These are phyloP conservation scores for Ochropleura plecta DNA, from an alignment of 2,888 invertebrate species.

Conservation along the genomic window DNA sequence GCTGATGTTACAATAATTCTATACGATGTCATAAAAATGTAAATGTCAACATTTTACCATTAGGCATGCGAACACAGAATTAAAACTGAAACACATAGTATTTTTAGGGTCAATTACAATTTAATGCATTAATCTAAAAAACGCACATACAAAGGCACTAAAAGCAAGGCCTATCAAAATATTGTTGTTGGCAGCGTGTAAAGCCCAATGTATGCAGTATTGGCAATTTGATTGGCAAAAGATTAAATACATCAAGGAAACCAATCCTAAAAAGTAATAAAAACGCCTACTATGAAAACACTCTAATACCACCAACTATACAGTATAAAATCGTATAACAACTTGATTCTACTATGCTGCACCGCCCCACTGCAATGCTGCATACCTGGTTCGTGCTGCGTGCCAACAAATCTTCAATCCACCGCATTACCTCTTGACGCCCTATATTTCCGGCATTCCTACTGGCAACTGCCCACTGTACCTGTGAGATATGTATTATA, in stretches of 20 bases:
- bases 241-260: slow-evolving; percentile 1
- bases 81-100: too few relatives aligned
- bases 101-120: too few relatives aligned
- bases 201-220: background rate
- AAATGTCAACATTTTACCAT: too few relatives aligned
- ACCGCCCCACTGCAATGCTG: slow-evolving; percentile 32
- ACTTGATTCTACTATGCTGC: background rate
- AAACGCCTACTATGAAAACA: background rate
- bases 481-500: slow-evolving; percentile 7
- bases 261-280: background rate
- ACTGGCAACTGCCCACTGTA: slow-evolving; percentile 15
- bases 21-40: too few relatives aligned
- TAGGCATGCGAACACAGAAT: too few relatives aligned
- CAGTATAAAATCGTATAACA: slow-evolving; percentile 7
- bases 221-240: too few relatives aligned
- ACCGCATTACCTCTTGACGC: slow-evolving; percentile 52
- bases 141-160: background rate
- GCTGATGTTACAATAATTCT: too few relatives aligned
- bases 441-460: slow-evolving; percentile 30
- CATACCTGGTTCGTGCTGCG: slow-evolving; percentile 44
- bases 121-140: too few relatives aligned
- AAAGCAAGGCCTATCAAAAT: background rate
- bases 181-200: background rate
- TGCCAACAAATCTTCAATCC: slow-evolving; percentile 58
- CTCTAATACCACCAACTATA: background rate